These are phyloP conservation scores for Clepsis dumicolana DNA, from an alignment of 2,888 invertebrate genomes.

Conservation along the genomic window DNA sequence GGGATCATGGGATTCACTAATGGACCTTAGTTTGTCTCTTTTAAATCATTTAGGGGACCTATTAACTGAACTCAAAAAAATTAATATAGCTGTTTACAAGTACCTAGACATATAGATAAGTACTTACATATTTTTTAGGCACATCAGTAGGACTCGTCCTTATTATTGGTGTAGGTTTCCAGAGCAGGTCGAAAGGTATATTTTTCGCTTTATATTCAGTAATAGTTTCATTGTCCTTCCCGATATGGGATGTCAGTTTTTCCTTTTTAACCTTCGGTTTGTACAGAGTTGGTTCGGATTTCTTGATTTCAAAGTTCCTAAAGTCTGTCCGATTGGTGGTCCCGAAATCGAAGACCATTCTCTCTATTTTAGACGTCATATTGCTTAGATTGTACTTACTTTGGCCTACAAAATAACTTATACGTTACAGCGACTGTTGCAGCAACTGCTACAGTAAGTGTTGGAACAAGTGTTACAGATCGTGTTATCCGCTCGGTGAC, in stretches of 20 bases:
- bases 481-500: neutral
- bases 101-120: neutral
- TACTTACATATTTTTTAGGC: neutral
- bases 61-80: too few relatives aligned
- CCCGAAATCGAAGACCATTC: constrained; percentile 7
- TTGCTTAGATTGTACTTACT: neutral
- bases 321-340: constrained; percentile 1
- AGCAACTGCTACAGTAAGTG: neutral
- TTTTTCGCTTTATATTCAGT: constrained; percentile 9
- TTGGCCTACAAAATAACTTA: neutral
- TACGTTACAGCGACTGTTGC: neutral
- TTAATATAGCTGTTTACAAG: too few relatives aligned
- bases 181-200: constrained; percentile 2
- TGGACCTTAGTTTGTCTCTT: too few relatives aligned
- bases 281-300: neutral
- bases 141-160: neutral
- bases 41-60: too few relatives aligned
- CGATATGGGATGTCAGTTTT: neutral
- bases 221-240: constrained; percentile 3
- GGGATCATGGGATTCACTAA: too few relatives aligned
- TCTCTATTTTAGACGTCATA: constrained; percentile 3
- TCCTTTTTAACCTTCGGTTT: neutral
- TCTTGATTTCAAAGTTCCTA: neutral
- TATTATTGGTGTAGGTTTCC: neutral
- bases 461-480: neutral